Evolutionary conservation across 2,888 invertebrate species (phyloP).

Genomic region (Trissolcus japonicus): DNA sequence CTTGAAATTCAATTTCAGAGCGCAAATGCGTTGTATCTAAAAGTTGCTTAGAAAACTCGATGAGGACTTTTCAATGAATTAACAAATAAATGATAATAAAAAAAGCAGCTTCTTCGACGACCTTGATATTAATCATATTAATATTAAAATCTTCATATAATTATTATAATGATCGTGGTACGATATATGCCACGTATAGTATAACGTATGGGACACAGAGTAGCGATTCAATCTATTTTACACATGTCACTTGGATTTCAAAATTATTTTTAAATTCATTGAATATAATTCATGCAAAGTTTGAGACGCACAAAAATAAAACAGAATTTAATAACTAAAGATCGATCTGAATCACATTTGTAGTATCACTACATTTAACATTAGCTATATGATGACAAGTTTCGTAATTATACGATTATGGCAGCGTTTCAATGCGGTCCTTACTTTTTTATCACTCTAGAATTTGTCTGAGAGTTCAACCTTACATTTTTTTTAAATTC

Average conservation of each 20-base stretch:
- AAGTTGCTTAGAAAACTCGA: neutral
- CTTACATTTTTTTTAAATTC: too few species aligned
- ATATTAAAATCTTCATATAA: too few species aligned
- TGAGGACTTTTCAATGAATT: neutral
- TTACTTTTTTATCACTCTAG: conserved; percentile 11
- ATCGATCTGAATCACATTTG: conserved; percentile 44
- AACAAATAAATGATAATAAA: neutral
- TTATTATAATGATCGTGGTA: too few species aligned
- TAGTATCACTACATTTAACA: conserved; percentile 49
- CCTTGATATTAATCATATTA: too few species aligned
- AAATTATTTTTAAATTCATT: too few species aligned
- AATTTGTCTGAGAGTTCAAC: too few species aligned
- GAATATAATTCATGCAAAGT: too few species aligned
- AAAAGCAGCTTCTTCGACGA: too few species aligned
- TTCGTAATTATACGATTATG: conserved; percentile 50
- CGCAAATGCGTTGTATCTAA: conserved; percentile 11
- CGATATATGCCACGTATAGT: too few species aligned
- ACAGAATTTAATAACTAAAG: conserved; percentile 9
- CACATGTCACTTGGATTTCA: conserved; percentile 5
- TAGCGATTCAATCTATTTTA: conserved; percentile 19
- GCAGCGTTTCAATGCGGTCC: conserved; percentile 45
- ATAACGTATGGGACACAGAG: too few species aligned
- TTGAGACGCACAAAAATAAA: conserved; percentile 44
- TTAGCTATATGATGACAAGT: conserved; percentile 53
- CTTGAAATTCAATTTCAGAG: conserved; percentile 18